Conservation (phyloP, 2,797 vertebrate species). For the Streptopelia turtur region DNA sequence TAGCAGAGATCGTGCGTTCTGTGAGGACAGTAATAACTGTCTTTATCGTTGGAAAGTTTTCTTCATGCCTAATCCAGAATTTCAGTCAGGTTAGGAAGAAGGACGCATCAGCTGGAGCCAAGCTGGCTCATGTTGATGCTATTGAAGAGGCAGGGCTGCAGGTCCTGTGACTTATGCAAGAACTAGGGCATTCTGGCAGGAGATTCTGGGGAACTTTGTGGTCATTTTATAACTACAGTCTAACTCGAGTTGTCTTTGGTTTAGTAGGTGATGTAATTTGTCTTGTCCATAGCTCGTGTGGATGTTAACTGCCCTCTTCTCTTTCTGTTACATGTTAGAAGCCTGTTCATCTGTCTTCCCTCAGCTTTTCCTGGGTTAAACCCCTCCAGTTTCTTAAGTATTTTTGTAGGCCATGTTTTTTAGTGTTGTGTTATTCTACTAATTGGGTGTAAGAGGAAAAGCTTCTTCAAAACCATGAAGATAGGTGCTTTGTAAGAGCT, state of each 20-base stretch:
- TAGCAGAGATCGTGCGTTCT: accelerated
- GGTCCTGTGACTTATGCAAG: not conserved
- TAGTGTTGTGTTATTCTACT: not conserved
- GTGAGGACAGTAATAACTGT: not conserved
- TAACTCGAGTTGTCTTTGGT: accelerated
- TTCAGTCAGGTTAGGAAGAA: not conserved
- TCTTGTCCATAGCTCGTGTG: not conserved
- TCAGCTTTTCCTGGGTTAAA: not conserved
- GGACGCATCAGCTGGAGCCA: not conserved
- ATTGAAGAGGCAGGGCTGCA: not conserved
- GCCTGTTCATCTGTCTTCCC: not conserved
- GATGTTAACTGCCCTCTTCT: not conserved
- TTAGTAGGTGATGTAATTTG: not conserved
- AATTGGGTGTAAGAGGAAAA: not conserved
- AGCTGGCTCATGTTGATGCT: not conserved
- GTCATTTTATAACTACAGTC: not conserved
- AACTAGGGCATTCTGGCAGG: not conserved
- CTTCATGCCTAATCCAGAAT: not conserved
- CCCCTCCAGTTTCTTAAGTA: not conserved
- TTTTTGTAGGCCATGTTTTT: not conserved
- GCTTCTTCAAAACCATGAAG: not conserved
- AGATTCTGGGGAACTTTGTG: not conserved
- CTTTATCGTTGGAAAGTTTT: not conserved
- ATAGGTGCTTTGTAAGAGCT: not conserved
- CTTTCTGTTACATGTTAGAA: not conserved